A percentile compares a stretch with the other conserved stretches of the same genome.
phyloP scores from a whole-genome alignment of 2,113 vertebrate genomes.

The Odontesthes bonariensis region DNA sequence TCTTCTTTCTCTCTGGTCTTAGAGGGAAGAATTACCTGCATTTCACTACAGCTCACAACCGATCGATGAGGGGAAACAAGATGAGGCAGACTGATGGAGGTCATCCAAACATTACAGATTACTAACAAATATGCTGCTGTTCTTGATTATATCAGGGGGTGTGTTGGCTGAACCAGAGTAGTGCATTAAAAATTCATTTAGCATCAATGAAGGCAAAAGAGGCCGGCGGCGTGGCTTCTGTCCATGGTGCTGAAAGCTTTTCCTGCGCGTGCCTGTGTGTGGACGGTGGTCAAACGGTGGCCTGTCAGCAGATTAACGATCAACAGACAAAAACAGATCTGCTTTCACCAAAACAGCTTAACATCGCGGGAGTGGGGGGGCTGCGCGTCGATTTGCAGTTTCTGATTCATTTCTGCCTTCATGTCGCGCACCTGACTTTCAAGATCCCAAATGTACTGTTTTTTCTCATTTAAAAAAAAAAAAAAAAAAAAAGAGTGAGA shows the following conservation, averaged over 20 bases:
- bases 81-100: conserved; percentile 23
- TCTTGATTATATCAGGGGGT: too few relatives aligned
- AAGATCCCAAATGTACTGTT: neutral
- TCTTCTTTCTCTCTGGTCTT: conserved; percentile 3
- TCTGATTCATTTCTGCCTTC: conserved; percentile 23
- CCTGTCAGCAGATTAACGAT: conserved; percentile 62
- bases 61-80: conserved; percentile 52
- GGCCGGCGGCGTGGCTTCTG: conserved; percentile 61
- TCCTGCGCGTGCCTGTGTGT: neutral
- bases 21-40: conserved; percentile 37
- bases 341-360: conserved; percentile 59
- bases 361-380: neutral
- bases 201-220: too few relatives aligned
- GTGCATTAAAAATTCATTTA: too few relatives aligned
- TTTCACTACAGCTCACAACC: conserved; percentile 61
- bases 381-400: conserved; percentile 16
- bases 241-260: conserved; percentile 81
- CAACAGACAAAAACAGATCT: conserved; percentile 53
- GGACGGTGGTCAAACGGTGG: conserved; percentile 20
- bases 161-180: too few relatives aligned
- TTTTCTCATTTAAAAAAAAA: neutral
- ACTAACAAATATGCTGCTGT: too few relatives aligned
- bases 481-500: neutral
- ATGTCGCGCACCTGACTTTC: conserved; percentile 16
- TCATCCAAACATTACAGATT: neutral